Percentiles rank a stretch among this genome's conserved stretches.
Conservation (phyloP, 1,140 invertebrate species). For the Trichonephila clavata region DNA sequence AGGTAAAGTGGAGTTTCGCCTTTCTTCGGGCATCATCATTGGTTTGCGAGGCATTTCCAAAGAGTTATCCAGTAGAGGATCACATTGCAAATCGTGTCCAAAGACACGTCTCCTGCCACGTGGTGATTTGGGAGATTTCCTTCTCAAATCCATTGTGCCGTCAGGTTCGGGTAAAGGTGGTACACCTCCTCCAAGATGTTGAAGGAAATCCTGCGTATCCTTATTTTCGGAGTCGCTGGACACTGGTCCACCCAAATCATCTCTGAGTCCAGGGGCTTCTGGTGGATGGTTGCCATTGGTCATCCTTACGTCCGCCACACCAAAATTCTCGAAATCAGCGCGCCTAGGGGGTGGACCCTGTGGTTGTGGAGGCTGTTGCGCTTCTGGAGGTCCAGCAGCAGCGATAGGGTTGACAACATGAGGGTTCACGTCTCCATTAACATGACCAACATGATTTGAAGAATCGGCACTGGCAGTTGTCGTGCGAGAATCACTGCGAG, state of each 20-base stretch:
- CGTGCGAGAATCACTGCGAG: slow-evolving; percentile 73
- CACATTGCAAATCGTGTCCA: slow-evolving; percentile 68
- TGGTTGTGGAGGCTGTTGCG: slow-evolving; percentile 4
- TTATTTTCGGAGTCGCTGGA: slow-evolving; percentile 76
- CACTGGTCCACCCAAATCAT: slow-evolving; percentile 63
- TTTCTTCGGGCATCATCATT: slow-evolving; percentile 52
- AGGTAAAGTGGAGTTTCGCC: slow-evolving; percentile 72
- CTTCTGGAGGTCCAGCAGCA: background rate
- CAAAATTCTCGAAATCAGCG: slow-evolving; percentile 65
- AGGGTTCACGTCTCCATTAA: slow-evolving; percentile 71
- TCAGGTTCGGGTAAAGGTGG: slow-evolving; percentile 52
- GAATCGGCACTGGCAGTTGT: slow-evolving; percentile 75
- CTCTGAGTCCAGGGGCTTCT: slow-evolving; percentile 24
- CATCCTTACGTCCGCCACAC: slow-evolving; percentile 38
- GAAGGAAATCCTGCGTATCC: slow-evolving; percentile 72
- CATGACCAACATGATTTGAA: slow-evolving; percentile 60
- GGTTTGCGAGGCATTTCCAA: slow-evolving; percentile 65
- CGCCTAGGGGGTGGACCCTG: slow-evolving; percentile 36
- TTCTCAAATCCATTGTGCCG: slow-evolving; percentile 64
- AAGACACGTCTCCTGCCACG: slow-evolving; percentile 52
- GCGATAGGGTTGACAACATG: slow-evolving; percentile 44
- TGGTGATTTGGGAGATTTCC: slow-evolving; percentile 70
- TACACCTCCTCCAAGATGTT: slow-evolving; percentile 50
- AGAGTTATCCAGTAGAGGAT: slow-evolving; percentile 69
- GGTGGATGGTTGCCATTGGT: slow-evolving; percentile 72